A percentile compares a stretch with the other conserved stretches of the same genome.
phyloP scores from a whole-genome alignment of 1,140 invertebrate species.

The Phortica variegata region DNA sequence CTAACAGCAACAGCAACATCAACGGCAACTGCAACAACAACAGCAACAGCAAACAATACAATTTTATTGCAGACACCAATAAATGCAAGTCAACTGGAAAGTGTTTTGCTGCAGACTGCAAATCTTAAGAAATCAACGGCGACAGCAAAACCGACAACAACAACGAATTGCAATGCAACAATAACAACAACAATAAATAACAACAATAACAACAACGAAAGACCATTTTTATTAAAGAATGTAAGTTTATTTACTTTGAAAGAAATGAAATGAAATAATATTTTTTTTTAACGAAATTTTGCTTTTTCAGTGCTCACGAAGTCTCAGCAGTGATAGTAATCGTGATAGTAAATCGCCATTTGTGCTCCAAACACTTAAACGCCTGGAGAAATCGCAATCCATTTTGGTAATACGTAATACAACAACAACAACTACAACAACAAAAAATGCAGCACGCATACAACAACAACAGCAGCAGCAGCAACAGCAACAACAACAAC shows the following conservation, averaged over 20 bases:
- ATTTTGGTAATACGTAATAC: slow-evolving; percentile 54
- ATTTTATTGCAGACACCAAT: slow-evolving; percentile 54
- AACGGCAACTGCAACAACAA: slow-evolving; percentile 23
- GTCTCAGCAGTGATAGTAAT: slow-evolving; percentile 41
- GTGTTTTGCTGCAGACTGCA: slow-evolving; percentile 28
- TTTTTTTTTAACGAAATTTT: slow-evolving; percentile 4
- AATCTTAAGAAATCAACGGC: slow-evolving; percentile 17
- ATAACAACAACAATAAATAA: background rate
- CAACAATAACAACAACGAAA: slow-evolving; percentile 19
- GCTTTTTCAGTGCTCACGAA: slow-evolving; percentile 36
- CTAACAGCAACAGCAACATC: slow-evolving; percentile 10
- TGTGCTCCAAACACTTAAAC: slow-evolving; percentile 53
- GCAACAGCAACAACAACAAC: slow-evolving; percentile 10
- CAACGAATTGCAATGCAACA: slow-evolving; percentile 4
- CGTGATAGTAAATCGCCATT: slow-evolving; percentile 48
- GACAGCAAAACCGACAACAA: background rate
- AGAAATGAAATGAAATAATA: too few relatives aligned
- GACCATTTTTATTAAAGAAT: slow-evolving; percentile 50
- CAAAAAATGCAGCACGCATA: slow-evolving; percentile 5
- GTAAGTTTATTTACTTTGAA: slow-evolving; percentile 25
- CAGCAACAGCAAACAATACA: slow-evolving; percentile 29
- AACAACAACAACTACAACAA: slow-evolving; percentile 15
- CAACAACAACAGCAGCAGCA: slow-evolving; percentile 12
- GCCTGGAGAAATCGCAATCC: slow-evolving; percentile 54
- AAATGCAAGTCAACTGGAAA: slow-evolving; percentile 53